Percentiles rank a stretch among this genome's conserved stretches.
Evolutionary conservation across 2,797 vertebrate genomes (phyloP).

Genomic region (Molossus alvarezi): DNA sequence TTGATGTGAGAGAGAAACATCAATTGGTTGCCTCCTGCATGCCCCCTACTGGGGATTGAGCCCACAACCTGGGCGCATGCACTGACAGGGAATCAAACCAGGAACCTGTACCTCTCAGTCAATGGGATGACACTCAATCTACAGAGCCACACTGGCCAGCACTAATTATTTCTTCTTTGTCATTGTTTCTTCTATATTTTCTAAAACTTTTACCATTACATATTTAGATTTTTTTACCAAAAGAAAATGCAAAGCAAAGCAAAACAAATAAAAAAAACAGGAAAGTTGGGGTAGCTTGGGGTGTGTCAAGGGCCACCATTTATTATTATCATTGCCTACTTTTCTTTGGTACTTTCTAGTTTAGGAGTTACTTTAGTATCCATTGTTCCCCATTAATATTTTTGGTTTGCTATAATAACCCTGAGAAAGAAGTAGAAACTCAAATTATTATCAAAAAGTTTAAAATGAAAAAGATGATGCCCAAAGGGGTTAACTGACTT

Average conservation of each 20-base stretch:
- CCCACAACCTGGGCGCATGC: too few species aligned
- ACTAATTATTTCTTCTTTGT: neutral
- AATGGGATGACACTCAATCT: too few species aligned
- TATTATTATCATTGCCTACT: neutral
- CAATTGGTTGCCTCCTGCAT: too few species aligned
- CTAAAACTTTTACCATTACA: neutral
- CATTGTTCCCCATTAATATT: constrained; percentile 11
- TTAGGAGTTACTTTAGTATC: neutral
- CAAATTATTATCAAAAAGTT: neutral
- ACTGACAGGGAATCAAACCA: too few species aligned
- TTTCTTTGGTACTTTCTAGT: constrained; percentile 10
- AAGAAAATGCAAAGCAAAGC: neutral
- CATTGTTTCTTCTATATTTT: neutral
- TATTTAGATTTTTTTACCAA: constrained; percentile 26
- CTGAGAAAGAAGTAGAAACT: neutral
- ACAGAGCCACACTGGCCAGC: too few species aligned
- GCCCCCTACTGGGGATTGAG: too few species aligned
- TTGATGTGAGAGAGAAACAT: too few species aligned
- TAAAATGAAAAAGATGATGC: constrained; percentile 34
- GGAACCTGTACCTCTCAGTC: too few species aligned
- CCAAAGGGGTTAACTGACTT: constrained; percentile 37
- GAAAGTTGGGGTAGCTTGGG: neutral
- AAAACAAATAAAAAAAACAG: neutral
- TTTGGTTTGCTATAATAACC: constrained; percentile 39
- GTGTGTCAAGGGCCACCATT: neutral